Base-by-base conservation (phyloP, 2,113 vertebrate genomes). In the Crotalus helleri region DNA sequence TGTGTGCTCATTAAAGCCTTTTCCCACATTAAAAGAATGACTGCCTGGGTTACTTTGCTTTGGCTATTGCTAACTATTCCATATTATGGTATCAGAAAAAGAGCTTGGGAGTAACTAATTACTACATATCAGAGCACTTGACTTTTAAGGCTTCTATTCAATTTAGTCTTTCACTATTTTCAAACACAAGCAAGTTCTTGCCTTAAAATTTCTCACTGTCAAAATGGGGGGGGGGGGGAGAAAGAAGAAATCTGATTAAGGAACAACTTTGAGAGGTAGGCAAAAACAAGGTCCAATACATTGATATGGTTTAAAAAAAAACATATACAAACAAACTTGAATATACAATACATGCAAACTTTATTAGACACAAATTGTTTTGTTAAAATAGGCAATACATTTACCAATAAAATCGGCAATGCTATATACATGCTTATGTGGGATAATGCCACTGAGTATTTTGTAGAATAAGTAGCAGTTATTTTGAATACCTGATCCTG, bases 81-180 rank as follows among this genome's bases (percentile, higher is more conserved):
- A 54, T 54, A 13, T 46, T 81, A 21, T 81, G 15, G 15, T 19
- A 85, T 49, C 21, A 4, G 57, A 58, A 33, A 46, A 86, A 69
- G 54, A 87, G 24, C 21, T 23, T 53, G 49, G 54, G 23, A 89
- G 58, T 12, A 26, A 29, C 17, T 93, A 91, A 93, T 93, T 91
- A n/a, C 49, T 59, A 58, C 24, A 29, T 57, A 64, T 29, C 49
- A 39, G 29, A 85, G 33, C 39, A n/a, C 3, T 51, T 29, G 39
- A 19, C 33, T 81, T 8, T 81, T 81, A 81, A 39, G 8, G 86
- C 86, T 89, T 88, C 57, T 51, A 21, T 92, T 46, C 87, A 85
- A 85, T 91, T 85, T 61, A 51, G 6, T 17, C 10, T 91, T 49
- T 51, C 53, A 29, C 29, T 9, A 39, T 89, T 61, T 93, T 33